Base-by-base conservation (phyloP, 1,140 invertebrate genomes). In the Drosophila busckii region DNA sequence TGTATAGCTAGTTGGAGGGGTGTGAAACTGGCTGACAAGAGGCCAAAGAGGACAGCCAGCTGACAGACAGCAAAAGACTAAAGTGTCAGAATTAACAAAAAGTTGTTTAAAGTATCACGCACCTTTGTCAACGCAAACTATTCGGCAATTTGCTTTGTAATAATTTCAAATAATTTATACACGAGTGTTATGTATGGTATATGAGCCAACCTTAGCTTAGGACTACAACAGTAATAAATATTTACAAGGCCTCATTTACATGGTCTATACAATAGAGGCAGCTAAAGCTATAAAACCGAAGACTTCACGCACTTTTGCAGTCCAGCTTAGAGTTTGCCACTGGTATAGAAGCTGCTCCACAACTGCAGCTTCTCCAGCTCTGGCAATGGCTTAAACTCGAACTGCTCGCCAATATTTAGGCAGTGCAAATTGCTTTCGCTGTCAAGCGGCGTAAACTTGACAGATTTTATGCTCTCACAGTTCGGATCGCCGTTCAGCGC, bases 291-390 rank as follows among this genome's bases (percentile, higher is more conserved):
- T 65, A 17, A 26, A 40, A 62, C 42, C 63, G 52, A 23, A n/a
- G n/a, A n/a, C n/a, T n/a, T 9, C 17, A 25, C 6, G 8, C 8
- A 12, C 31, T 35, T 12, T 15, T 6, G 6, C 5, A 29, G 2
- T 15, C 26, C 22, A 35, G 9, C 42, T 37, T 64, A 80, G 10
- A 80, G 46, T 31, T 42, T 40, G 8, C 34, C 29, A 3, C 32
- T 42, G 4, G 59, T 12, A 59, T 87, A 87, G 22, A 87, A 85
- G 26, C 78, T 69, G 17, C 86, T 80, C 89, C 89, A 90, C 9
- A 89, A 70, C 45, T 68, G 13, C 35, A 89, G 59, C 41, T 88
- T 85, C 10, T 88, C 66, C 15, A 46, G 17, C 44, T 88, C 88
- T 0, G 89, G 89, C 53, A 89, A 67, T 2, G 66, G 25, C 5